phyloP scores from a whole-genome alignment of 2,888 invertebrate genomes.

The Cryptus armator region DNA sequence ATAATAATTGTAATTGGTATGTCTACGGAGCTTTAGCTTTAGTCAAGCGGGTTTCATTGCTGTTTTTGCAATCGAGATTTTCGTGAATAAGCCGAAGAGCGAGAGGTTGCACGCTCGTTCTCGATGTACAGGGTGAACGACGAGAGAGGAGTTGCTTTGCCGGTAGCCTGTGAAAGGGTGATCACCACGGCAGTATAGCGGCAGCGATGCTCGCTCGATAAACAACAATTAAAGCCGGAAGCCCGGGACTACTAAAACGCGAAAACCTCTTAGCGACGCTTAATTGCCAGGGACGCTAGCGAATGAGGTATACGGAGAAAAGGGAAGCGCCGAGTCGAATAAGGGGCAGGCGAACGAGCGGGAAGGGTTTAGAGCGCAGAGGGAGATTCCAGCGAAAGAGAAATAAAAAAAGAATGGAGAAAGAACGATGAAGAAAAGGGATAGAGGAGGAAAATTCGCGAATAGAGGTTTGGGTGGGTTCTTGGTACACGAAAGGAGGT shows the following conservation, averaged over 20 bases:
- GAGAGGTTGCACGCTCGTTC: constrained; percentile 14
- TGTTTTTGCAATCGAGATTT: constrained; percentile 27
- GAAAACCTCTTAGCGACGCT: constrained; percentile 78
- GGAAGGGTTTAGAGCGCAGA: constrained; percentile 21
- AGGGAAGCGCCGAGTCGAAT: background rate
- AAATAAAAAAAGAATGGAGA: constrained; percentile 10
- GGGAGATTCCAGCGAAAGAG: constrained; percentile 29
- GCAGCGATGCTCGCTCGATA: constrained; percentile 74
- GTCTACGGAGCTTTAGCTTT: background rate
- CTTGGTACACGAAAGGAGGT: constrained; percentile 21
- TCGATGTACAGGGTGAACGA: constrained; percentile 51
- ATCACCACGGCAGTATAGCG: constrained; percentile 60
- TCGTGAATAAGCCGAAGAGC: background rate
- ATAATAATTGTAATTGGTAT: background rate
- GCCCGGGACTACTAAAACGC: constrained; percentile 73
- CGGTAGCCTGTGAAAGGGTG: constrained; percentile 56
- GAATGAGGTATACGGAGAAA: constrained; percentile 50
- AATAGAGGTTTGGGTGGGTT: constrained; percentile 46
- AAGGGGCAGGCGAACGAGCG: constrained; percentile 41
- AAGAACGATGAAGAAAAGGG: constrained; percentile 14
- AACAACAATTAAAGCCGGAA: constrained; percentile 78
- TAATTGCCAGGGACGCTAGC: constrained; percentile 75
- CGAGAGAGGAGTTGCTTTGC: constrained; percentile 64
- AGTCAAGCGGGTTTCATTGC: constrained; percentile 22
- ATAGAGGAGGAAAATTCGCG: constrained; percentile 52